phyloP scores from a whole-genome alignment of 1,140 invertebrate species.

The Drosophila lacertosa region DNA sequence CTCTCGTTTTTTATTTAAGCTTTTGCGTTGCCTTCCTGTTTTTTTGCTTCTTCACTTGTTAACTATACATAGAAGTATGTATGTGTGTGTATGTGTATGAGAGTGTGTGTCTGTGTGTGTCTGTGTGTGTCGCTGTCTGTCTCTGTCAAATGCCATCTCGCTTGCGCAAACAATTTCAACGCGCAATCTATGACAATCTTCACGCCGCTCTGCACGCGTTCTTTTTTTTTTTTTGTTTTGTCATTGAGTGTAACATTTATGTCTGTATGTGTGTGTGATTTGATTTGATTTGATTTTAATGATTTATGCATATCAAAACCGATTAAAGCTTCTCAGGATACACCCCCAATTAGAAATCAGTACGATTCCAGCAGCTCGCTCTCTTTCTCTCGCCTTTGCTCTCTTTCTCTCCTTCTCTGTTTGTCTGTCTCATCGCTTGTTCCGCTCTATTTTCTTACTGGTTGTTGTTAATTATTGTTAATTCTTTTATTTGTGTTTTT shows the following conservation, averaged over 20 bases:
- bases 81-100: constrained; percentile 3
- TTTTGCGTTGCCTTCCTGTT: constrained; percentile 32
- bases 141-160: constrained; percentile 1
- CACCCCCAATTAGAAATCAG: constrained; percentile 1
- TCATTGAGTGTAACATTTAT: not conserved
- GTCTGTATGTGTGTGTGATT: not conserved
- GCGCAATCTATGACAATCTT: not conserved
- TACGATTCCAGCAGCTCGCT: constrained; percentile 11
- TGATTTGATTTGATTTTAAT: constrained; percentile 1
- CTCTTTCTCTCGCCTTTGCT: not conserved
- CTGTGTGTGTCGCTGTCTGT: not conserved
- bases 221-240: constrained; percentile 2
- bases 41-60: constrained; percentile 13
- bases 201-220: not conserved
- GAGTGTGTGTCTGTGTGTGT: constrained; percentile 9
- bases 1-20: constrained; percentile 38
- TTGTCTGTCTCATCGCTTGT: too few species aligned
- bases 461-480: constrained; percentile 52
- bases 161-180: not conserved
- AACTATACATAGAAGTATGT: constrained; percentile 41
- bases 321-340: not conserved
- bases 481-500: constrained; percentile 40
- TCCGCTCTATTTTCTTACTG: not conserved
- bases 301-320: constrained; percentile 8
- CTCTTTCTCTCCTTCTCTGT: not conserved